Conservation (phyloP, 2,888 invertebrate genomes). For the Sialis lutaria region DNA sequence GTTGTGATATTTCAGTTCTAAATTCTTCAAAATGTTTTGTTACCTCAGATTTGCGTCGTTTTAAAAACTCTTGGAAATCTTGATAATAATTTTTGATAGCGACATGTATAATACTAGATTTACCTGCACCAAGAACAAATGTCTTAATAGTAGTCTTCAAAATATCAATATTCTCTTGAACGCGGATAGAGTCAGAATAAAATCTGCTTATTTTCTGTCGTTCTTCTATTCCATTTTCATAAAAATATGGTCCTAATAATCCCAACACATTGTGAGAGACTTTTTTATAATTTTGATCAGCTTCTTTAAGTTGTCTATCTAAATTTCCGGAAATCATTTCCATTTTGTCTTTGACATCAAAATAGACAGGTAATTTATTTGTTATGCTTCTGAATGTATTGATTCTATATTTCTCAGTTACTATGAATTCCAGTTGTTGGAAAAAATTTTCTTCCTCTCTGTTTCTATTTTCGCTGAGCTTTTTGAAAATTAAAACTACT, state of each 20-base stretch:
- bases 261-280: conserved; percentile 8
- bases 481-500: neutral
- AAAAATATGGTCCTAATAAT: conserved; percentile 8
- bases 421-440: conserved; percentile 5
- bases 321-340: conserved; percentile 3
- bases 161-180: neutral
- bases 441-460: neutral
- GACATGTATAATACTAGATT: neutral
- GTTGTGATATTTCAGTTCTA: neutral
- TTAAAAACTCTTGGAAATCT: conserved; percentile 4
- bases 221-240: conserved; percentile 5
- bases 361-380: conserved; percentile 3
- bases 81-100: conserved; percentile 6
- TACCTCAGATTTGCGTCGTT: conserved; percentile 5
- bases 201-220: neutral
- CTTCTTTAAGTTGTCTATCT: conserved; percentile 4
- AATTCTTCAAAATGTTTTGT: neutral
- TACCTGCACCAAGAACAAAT: conserved; percentile 5
- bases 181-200: neutral
- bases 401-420: conserved; percentile 9
- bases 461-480: neutral
- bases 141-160: conserved; percentile 5
- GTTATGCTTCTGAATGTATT: conserved; percentile 7
- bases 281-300: conserved; percentile 4
- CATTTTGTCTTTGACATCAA: conserved; percentile 1